These are phyloP conservation scores for Diplolepis rosae DNA, from an alignment of 2,888 invertebrate genomes.

Conservation along the genomic window DNA sequence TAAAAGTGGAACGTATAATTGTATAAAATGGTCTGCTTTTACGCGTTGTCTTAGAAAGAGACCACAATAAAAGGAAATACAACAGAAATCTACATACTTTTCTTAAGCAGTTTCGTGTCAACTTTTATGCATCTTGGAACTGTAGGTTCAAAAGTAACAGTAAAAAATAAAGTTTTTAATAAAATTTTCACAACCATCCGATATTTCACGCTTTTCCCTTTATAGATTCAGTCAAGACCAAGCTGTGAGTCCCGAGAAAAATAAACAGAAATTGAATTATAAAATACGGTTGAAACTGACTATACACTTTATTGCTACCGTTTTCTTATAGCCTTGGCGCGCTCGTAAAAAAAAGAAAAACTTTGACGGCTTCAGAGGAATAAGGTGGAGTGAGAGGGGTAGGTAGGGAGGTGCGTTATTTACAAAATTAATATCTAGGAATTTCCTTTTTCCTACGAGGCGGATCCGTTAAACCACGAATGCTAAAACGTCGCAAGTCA, in stretches of 20 bases:
- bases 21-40: not conserved
- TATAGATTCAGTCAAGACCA: constrained; percentile 18
- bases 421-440: constrained; percentile 56
- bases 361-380: constrained; percentile 1
- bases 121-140: constrained; percentile 14
- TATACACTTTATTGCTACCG: constrained; percentile 19
- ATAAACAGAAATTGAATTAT: constrained; percentile 30
- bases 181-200: constrained; percentile 27
- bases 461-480: constrained; percentile 51
- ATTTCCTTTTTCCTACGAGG: constrained; percentile 43
- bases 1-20: not conserved
- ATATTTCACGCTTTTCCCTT: constrained; percentile 28
- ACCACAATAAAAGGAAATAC: constrained; percentile 20
- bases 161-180: constrained; percentile 28
- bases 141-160: constrained; percentile 10
- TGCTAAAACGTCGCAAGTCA: constrained; percentile 59
- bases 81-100: constrained; percentile 12
- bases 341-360: constrained; percentile 37
- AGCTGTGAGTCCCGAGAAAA: constrained; percentile 22
- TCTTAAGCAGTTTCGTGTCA: constrained; percentile 27
- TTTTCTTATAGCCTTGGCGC: constrained; percentile 22
- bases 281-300: constrained; percentile 18
- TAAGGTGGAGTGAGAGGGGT: constrained; percentile 33
- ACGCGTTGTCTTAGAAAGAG: constrained; percentile 3
- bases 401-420: constrained; percentile 54